Evolutionary conservation across 2,888 invertebrate genomes (phyloP).

Genomic region (Falcaria lacertinaria): DNA sequence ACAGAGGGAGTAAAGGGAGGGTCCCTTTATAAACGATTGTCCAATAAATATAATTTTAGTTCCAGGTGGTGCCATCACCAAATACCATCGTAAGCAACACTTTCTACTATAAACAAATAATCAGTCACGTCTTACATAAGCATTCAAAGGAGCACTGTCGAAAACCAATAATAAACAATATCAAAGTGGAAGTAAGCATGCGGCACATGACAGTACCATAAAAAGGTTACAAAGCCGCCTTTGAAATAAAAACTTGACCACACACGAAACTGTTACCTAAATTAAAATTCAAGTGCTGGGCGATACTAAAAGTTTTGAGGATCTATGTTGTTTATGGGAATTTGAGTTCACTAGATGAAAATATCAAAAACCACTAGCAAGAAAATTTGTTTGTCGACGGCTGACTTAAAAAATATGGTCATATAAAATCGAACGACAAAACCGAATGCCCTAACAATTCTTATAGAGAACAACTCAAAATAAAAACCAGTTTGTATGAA

Average conservation of each 20-base stretch:
- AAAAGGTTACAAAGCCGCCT: constrained; percentile 21
- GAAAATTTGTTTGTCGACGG: too few relatives aligned
- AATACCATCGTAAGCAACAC: constrained; percentile 21
- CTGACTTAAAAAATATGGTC: too few relatives aligned
- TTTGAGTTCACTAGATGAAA: too few relatives aligned
- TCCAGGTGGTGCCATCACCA: constrained; percentile 1
- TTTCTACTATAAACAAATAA: constrained; percentile 20
- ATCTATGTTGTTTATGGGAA: too few relatives aligned
- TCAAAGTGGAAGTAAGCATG: constrained; percentile 35
- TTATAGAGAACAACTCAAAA: background rate
- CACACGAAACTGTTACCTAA: constrained; percentile 6
- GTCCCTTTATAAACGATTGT: too few relatives aligned
- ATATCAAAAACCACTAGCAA: too few relatives aligned
- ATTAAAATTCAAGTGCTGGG: background rate
- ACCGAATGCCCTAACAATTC: too few relatives aligned
- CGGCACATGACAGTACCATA: constrained; percentile 21
- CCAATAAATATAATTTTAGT: too few relatives aligned
- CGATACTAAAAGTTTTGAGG: background rate
- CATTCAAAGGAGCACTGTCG: constrained; percentile 31
- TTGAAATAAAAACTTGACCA: constrained; percentile 19
- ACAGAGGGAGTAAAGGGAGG: too few relatives aligned
- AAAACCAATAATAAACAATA: constrained; percentile 42
- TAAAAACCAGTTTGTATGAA: constrained; percentile 4
- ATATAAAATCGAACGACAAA: too few relatives aligned
- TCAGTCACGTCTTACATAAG: constrained; percentile 30